Percentiles rank a stretch among this genome's conserved stretches.
These are phyloP conservation scores for Dasyprocta punctata DNA, from an alignment of 2,113 vertebrate species.

Conservation along the genomic window DNA sequence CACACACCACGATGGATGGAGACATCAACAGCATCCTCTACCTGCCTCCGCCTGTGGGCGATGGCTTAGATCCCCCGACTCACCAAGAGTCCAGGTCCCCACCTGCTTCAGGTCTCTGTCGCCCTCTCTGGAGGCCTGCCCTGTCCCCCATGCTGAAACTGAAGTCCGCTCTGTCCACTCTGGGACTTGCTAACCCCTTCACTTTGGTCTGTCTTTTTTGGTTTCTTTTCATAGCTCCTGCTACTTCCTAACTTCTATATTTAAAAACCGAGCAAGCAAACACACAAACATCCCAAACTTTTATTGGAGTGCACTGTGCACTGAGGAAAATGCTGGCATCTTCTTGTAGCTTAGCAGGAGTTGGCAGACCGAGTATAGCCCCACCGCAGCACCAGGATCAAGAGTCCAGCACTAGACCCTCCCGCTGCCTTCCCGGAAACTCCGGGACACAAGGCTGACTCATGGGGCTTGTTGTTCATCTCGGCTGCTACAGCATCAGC, in stretches of 20 bases:
- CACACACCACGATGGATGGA: not conserved
- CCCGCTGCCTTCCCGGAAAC: not conserved
- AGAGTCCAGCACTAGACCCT: accelerated
- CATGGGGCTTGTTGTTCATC: too few relatives aligned
- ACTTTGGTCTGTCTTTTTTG: not conserved
- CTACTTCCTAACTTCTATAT: not conserved
- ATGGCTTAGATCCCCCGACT: not conserved
- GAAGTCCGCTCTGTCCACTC: not conserved
- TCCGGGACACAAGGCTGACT: not conserved
- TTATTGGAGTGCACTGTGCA: not conserved
- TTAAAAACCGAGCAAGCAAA: not conserved
- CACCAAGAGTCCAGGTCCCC: not conserved
- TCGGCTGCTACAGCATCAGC: not conserved
- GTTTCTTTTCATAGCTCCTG: not conserved
- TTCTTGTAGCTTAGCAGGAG: too few relatives aligned
- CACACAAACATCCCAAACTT: not conserved
- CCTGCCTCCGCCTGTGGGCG: not conserved
- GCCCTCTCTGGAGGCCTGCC: not conserved
- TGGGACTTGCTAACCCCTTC: accelerated
- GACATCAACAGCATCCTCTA: not conserved
- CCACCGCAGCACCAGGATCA: not conserved
- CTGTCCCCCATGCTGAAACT: too few relatives aligned
- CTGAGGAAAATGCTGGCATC: not conserved
- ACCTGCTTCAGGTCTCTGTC: not conserved
- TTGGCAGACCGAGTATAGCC: not conserved